Conservation (phyloP, 2,113 vertebrate genomes). For the Lamprologus callipterus region DNA sequence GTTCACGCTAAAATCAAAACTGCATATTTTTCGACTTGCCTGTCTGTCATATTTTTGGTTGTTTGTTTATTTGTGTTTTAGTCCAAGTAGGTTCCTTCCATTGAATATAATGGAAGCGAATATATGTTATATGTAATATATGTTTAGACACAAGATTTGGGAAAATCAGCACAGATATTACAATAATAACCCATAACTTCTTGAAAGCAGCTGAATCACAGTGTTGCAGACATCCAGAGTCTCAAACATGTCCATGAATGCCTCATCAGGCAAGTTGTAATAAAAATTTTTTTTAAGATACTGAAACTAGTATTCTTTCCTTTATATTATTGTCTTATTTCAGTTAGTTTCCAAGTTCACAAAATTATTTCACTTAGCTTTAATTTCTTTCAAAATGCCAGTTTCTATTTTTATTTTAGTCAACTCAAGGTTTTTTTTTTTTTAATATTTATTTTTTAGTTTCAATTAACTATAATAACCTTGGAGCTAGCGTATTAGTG, state of each 20-base stretch:
- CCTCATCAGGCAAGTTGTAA: not conserved
- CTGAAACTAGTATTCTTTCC: not conserved
- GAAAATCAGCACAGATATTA: not conserved
- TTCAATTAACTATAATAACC: not conserved
- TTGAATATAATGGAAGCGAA: not conserved
- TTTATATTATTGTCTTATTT: not conserved
- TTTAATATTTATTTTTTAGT: accelerated
- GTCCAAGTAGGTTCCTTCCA: not conserved
- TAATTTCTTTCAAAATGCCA: not conserved
- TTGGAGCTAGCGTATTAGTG: not conserved
- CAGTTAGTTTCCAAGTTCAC: not conserved
- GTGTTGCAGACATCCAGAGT: not conserved
- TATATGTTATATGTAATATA: not conserved
- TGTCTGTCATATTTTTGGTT: not conserved
- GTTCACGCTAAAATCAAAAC: not conserved
- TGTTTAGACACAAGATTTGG: not conserved
- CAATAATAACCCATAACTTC: not conserved
- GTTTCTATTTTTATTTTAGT: not conserved
- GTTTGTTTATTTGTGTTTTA: not conserved
- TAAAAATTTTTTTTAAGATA: not conserved
- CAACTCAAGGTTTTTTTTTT: not conserved
- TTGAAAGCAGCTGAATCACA: not conserved
- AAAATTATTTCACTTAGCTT: not conserved
- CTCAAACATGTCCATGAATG: not conserved
- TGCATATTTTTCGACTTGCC: not conserved